Conservation (phyloP, 2,113 vertebrate species). For the Phaethornis superciliosus region DNA sequence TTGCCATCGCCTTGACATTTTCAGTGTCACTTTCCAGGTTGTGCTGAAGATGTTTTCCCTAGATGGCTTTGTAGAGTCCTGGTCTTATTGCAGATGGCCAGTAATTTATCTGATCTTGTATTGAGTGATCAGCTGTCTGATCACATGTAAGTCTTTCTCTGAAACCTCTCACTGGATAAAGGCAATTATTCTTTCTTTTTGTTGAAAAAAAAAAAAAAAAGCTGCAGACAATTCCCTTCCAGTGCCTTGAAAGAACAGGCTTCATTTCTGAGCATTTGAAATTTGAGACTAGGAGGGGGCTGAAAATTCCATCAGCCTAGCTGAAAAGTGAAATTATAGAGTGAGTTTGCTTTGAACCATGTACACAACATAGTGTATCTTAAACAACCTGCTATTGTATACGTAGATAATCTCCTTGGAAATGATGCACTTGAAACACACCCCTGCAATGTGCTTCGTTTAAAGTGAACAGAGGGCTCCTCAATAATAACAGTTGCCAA, state of each 20-base stretch:
- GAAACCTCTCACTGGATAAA: background rate
- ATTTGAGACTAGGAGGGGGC: background rate
- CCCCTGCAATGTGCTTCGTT: background rate
- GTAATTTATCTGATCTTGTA: conserved; percentile 16
- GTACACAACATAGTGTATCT: background rate
- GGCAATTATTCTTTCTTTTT: conserved; percentile 14
- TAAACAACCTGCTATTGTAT: background rate
- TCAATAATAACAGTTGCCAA: background rate
- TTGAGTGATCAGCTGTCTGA: conserved; percentile 4
- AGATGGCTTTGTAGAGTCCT: background rate
- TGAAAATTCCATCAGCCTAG: conserved; percentile 10
- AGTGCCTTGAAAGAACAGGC: background rate
- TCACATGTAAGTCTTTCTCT: background rate
- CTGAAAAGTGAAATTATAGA: conserved; percentile 45
- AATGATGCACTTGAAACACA: background rate
- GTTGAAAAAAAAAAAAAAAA: background rate
- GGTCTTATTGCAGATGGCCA: background rate
- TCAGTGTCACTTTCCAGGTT: background rate
- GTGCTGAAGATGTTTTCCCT: background rate
- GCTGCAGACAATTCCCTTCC: background rate
- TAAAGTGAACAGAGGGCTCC: background rate
- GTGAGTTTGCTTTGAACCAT: background rate
- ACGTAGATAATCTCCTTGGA: background rate
- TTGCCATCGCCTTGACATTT: background rate
- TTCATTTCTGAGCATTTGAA: background rate